phyloP scores from a whole-genome alignment of 92 coral and sea anemone genomes.

The Zoanthus sociatus region DNA sequence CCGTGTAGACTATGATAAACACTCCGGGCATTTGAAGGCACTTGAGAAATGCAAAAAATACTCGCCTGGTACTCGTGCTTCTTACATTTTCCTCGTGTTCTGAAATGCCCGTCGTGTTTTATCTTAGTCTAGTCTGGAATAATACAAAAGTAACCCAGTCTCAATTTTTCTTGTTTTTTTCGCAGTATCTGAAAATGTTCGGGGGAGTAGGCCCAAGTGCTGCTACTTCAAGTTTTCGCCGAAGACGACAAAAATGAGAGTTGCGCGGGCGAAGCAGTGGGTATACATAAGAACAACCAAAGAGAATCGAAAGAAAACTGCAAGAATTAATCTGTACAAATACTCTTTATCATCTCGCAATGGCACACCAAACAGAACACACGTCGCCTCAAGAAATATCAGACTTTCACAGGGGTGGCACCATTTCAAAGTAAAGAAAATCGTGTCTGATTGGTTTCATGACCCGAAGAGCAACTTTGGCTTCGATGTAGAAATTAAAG shows the following conservation, averaged over 20 bases:
- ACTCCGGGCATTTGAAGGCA: too few relatives aligned
- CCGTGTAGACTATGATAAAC: too few relatives aligned
- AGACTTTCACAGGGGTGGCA: constrained; percentile 43
- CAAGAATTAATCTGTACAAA: constrained; percentile 53
- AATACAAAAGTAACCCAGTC: too few relatives aligned
- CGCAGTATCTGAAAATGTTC: constrained; percentile 34
- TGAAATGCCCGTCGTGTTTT: too few relatives aligned
- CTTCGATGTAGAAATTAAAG: constrained; percentile 58
- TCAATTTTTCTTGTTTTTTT: neutral
- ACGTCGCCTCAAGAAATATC: constrained; percentile 47
- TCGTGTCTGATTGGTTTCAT: constrained; percentile 56
- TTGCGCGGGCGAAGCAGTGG: constrained; percentile 57
- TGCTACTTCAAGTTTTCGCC: constrained; percentile 56
- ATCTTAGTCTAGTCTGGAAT: too few relatives aligned
- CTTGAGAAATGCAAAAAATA: too few relatives aligned
- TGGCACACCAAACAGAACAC: constrained; percentile 46
- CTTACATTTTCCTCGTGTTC: too few relatives aligned
- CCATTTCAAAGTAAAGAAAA: constrained; percentile 52
- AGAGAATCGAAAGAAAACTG: constrained; percentile 2
- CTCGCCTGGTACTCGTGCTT: too few relatives aligned
- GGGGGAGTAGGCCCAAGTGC: constrained; percentile 48
- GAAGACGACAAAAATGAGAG: constrained; percentile 44
- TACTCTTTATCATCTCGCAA: constrained; percentile 32
- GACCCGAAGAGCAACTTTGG: constrained; percentile 58
- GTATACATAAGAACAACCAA: constrained; percentile 45